These are phyloP conservation scores for Leptobrachium ailaonicum DNA, from an alignment of 2,113 vertebrate species.

Conservation along the genomic window DNA sequence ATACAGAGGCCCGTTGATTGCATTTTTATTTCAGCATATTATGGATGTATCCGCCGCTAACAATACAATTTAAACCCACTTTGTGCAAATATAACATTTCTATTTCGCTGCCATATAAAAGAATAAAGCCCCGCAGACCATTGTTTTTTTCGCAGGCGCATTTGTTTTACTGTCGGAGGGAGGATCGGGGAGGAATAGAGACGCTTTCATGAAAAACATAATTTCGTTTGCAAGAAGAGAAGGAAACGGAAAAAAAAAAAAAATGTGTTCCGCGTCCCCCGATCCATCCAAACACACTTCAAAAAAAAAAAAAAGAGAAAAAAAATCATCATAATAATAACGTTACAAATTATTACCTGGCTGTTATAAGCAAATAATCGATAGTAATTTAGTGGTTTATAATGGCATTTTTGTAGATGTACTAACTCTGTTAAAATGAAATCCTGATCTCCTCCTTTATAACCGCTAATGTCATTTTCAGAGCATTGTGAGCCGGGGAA, in stretches of 20 bases:
- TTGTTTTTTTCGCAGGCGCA: neutral
- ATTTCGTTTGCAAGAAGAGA: constrained; percentile 9
- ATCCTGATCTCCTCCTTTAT: neutral
- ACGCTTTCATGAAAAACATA: constrained; percentile 10
- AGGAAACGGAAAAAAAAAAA: neutral
- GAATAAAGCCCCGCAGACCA: constrained; percentile 9
- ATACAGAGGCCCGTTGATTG: neutral
- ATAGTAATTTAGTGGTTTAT: neutral
- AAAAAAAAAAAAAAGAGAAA: neutral
- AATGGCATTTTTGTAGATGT: constrained; percentile 4
- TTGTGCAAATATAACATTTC: constrained; percentile 26
- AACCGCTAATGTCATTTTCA: neutral
- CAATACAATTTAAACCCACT: constrained; percentile 4
- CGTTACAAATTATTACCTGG: neutral
- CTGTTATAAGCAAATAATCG: neutral
- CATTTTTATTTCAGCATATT: constrained; percentile 33
- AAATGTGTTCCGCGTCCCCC: neutral
- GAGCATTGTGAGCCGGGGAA: neutral
- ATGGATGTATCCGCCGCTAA: constrained; percentile 25
- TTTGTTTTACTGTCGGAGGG: constrained; percentile 1
- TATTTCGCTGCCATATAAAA: constrained; percentile 1
- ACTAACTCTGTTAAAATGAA: neutral
- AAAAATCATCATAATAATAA: neutral
- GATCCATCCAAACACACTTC: neutral
- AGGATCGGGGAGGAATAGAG: neutral